phyloP scores from a whole-genome alignment of 1,140 invertebrate genomes.

The Riptortus pedestris region DNA sequence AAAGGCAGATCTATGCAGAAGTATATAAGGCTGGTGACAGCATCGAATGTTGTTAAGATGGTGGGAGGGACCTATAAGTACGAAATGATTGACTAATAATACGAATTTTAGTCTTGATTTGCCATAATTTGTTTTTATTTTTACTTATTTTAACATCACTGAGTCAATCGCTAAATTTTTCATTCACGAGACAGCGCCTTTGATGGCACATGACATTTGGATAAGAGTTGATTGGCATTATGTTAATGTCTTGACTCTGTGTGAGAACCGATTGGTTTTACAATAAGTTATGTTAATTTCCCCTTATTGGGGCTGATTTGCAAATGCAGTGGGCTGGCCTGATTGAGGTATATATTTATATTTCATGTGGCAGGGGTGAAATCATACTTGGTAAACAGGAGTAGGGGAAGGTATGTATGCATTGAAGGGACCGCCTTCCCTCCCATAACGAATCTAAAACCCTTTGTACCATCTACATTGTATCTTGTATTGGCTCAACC shows the following conservation, averaged over 20 bases:
- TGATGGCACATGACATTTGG: neutral
- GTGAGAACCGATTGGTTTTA: no score
- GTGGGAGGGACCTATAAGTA: no score
- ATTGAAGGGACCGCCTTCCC: neutral
- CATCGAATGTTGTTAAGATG: no score
- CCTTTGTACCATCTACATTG: neutral
- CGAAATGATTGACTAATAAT: no score
- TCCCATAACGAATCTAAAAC: neutral
- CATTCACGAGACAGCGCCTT: neutral
- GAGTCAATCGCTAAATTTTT: neutral
- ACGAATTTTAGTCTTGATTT: no score
- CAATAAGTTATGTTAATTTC: no score
- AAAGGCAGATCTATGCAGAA: no score
- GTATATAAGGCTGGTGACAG: no score
- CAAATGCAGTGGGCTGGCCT: neutral
- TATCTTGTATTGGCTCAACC: neutral
- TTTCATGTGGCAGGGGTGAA: neutral
- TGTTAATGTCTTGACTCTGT: neutral
- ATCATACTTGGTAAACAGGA: neutral
- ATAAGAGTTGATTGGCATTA: neutral
- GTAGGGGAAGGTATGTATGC: neutral
- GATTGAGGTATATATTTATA: neutral
- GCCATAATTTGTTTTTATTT: neutral
- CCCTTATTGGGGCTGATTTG: neutral
- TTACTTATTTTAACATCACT: neutral